Conservation (phyloP, 1,140 invertebrate species). For the Drosophila truncata region DNA sequence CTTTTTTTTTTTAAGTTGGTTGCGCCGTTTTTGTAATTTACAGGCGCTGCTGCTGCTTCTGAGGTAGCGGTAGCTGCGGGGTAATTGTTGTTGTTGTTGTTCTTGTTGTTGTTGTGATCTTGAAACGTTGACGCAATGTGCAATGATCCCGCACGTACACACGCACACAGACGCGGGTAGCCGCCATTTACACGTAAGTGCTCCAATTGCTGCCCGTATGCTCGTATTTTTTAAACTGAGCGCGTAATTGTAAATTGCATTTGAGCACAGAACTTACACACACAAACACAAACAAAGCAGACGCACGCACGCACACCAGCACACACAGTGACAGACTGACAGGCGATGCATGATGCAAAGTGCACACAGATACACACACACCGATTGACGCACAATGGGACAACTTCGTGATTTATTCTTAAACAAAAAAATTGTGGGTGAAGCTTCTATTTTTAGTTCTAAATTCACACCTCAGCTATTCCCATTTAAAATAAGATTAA, state of each 20-base stretch:
- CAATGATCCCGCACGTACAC: constrained; percentile 74
- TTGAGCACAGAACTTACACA: constrained; percentile 64
- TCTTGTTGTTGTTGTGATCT: constrained; percentile 62
- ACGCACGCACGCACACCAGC: constrained; percentile 42
- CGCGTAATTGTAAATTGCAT: constrained; percentile 82
- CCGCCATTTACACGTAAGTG: constrained; percentile 35
- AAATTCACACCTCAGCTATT: not conserved
- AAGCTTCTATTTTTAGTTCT: not conserved
- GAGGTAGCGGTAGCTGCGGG: constrained; percentile 1
- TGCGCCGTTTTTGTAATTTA: constrained; percentile 60
- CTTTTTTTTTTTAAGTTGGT: constrained; percentile 22
- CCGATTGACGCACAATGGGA: constrained; percentile 68
- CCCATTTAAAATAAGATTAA: not conserved
- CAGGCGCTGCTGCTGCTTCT: not conserved
- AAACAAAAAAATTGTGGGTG: not conserved
- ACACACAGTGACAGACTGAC: constrained; percentile 46
- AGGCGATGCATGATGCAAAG: constrained; percentile 48
- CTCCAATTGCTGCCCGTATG: constrained; percentile 50
- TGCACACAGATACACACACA: constrained; percentile 5
- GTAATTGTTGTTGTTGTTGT: constrained; percentile 42
- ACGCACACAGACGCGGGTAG: constrained; percentile 25
- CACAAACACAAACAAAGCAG: constrained; percentile 20
- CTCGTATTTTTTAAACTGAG: constrained; percentile 72
- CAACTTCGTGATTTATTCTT: constrained; percentile 27
- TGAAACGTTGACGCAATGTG: constrained; percentile 82